Evolutionary conservation across 1,140 invertebrate species (phyloP).

Genomic region (Condylostylus longicornis): DNA sequence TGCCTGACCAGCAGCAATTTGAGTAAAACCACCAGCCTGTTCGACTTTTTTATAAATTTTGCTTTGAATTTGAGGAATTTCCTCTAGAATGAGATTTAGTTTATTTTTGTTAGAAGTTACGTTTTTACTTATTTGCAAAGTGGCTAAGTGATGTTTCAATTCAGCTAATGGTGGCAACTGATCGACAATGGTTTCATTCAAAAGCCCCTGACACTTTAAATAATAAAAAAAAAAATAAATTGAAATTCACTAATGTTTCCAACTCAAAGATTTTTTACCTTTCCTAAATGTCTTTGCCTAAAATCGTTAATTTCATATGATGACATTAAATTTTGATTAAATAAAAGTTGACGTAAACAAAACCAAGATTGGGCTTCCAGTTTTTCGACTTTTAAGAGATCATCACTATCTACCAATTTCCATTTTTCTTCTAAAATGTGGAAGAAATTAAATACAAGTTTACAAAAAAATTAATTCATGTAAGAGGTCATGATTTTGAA

Average conservation of each 20-base stretch:
- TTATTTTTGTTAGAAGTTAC: constrained; percentile 20
- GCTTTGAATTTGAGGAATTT: constrained; percentile 34
- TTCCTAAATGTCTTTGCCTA: constrained; percentile 43
- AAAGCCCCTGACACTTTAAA: constrained; percentile 37
- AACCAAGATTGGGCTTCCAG: constrained; percentile 59
- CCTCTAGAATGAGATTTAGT: constrained; percentile 39
- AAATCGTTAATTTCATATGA: constrained; percentile 55
- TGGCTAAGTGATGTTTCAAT: constrained; percentile 48
- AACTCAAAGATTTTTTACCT: constrained; percentile 32
- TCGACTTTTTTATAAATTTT: constrained; percentile 30
- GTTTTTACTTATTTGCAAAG: constrained; percentile 18
- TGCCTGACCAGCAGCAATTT: constrained; percentile 40
- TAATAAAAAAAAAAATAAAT: neutral
- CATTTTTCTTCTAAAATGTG: constrained; percentile 41
- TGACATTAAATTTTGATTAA: constrained; percentile 43
- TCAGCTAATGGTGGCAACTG: constrained; percentile 59
- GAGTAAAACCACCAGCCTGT: constrained; percentile 37
- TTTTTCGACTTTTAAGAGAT: constrained; percentile 40
- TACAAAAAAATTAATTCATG: constrained; percentile 1
- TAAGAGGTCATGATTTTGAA: neutral
- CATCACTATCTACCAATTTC: constrained; percentile 37
- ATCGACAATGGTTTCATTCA: constrained; percentile 50
- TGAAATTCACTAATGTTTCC: neutral
- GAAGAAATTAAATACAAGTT: constrained; percentile 1
- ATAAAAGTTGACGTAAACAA: constrained; percentile 46